Percentiles rank a stretch among this genome's conserved stretches.
These are phyloP conservation scores for Xanthorhoe spadicearia DNA, from an alignment of 2,888 invertebrate genomes.

Conservation along the genomic window DNA sequence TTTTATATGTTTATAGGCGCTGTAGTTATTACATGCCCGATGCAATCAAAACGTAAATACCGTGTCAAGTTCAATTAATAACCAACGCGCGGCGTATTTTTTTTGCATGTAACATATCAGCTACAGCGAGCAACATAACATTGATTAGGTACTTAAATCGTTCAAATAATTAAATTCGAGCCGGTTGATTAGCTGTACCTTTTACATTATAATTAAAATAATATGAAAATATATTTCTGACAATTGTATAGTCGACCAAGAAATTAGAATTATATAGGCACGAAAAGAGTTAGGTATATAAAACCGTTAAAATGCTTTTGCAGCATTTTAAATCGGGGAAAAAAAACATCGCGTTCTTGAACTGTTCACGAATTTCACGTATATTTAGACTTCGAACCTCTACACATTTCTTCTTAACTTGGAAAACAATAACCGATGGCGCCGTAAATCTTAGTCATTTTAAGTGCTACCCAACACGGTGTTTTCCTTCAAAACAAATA, in stretches of 20 bases:
- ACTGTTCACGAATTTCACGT: background rate
- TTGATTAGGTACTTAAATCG: background rate
- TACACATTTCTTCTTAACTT: conserved; percentile 14
- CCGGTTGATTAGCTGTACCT: background rate
- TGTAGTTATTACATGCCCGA: background rate
- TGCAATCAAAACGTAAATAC: background rate
- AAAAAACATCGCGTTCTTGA: background rate
- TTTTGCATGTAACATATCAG: background rate
- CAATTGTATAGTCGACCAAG: no score
- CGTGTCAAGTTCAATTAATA: conserved; percentile 3
- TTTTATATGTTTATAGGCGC: background rate
- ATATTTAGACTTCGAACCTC: conserved; percentile 14
- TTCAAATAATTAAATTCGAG: background rate
- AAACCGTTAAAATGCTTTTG: no score
- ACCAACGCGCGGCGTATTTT: background rate
- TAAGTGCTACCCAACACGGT: conserved; percentile 11
- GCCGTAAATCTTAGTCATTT: conserved; percentile 14
- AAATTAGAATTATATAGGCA: no score
- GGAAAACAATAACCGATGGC: conserved; percentile 7
- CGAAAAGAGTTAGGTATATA: no score
- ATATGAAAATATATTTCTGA: background rate
- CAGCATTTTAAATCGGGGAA: no score
- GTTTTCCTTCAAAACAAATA: conserved; percentile 9
- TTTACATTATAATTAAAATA: background rate
- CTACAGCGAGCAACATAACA: background rate